These are phyloP conservation scores for Scaptomyza hsui DNA, from an alignment of 1,140 invertebrate genomes.

Conservation along the genomic window DNA sequence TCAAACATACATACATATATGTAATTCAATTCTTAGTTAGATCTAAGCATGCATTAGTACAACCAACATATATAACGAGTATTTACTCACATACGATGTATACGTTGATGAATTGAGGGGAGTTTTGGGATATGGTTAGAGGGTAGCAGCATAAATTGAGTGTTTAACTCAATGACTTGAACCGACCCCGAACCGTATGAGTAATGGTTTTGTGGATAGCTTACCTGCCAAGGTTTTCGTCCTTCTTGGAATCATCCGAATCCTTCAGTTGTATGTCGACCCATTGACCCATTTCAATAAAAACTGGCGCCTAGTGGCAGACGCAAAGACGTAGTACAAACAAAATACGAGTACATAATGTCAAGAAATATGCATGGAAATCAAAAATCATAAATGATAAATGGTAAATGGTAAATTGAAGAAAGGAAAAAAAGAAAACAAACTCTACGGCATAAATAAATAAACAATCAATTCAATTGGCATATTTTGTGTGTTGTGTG, in stretches of 20 bases:
- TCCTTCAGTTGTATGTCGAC: slow-evolving; percentile 92
- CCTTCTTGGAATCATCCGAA: slow-evolving; percentile 92
- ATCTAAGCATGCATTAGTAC: slow-evolving; percentile 26
- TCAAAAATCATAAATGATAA: slow-evolving; percentile 51
- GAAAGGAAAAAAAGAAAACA: slow-evolving; percentile 52
- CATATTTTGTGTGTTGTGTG: slow-evolving; percentile 18
- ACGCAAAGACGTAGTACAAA: slow-evolving; percentile 47
- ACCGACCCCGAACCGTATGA: slow-evolving; percentile 2
- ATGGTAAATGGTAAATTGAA: slow-evolving; percentile 52
- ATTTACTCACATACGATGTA: slow-evolving; percentile 39
- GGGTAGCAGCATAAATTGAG: slow-evolving; percentile 1
- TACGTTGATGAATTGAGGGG: neutral
- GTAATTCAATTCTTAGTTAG: slow-evolving; percentile 9
- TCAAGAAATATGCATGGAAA: slow-evolving; percentile 56
- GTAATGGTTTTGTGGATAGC: slow-evolving; percentile 17
- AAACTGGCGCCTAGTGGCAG: slow-evolving; percentile 69
- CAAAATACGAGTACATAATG: slow-evolving; percentile 54
- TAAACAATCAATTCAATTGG: slow-evolving; percentile 10
- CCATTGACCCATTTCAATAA: slow-evolving; percentile 87
- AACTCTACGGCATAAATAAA: slow-evolving; percentile 42
- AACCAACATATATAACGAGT: slow-evolving; percentile 20
- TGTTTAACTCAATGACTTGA: slow-evolving; percentile 6
- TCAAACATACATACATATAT: slow-evolving; percentile 8
- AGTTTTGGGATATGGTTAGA: slow-evolving; percentile 8
- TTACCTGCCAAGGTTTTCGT: slow-evolving; percentile 93